Percentiles rank a stretch among this genome's conserved stretches.
Conservation (phyloP, 2,888 invertebrate species). For the Mythimna ferrago region DNA sequence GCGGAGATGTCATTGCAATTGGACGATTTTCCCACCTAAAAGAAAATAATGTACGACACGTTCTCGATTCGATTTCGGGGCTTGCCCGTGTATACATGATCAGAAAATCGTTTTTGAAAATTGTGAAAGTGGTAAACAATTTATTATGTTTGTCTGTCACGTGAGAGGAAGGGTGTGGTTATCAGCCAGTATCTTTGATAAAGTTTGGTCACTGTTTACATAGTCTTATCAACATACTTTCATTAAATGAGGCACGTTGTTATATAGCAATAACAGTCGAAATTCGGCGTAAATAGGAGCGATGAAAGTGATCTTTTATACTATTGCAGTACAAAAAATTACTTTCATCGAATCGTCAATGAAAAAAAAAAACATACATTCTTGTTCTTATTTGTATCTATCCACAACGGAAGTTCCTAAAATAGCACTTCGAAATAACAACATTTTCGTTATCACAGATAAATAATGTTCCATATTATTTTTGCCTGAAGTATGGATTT, state of each 20-base stretch:
- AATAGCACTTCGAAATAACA: constrained; percentile 10
- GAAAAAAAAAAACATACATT: constrained; percentile 2
- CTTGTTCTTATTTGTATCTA: constrained; percentile 19
- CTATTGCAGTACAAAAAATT: too few species aligned
- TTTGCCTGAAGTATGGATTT: constrained; percentile 2
- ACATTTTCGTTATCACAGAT: constrained; percentile 11
- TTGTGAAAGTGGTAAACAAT: constrained; percentile 25
- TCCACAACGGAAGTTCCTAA: constrained; percentile 10
- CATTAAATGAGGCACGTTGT: constrained; percentile 53
- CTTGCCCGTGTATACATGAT: not conserved
- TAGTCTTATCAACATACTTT: constrained; percentile 65
- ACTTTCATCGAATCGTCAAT: not conserved
- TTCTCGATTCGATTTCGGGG: constrained; percentile 12
- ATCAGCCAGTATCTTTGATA: constrained; percentile 75
- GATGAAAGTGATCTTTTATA: not conserved
- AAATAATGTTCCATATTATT: constrained; percentile 4
- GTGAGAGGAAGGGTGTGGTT: constrained; percentile 61
- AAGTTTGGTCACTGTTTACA: constrained; percentile 76
- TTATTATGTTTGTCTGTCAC: constrained; percentile 44
- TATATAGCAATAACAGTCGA: constrained; percentile 13
- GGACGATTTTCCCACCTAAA: too few species aligned
- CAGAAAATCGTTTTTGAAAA: not conserved
- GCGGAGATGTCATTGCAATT: too few species aligned
- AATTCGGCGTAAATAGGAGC: constrained; percentile 3
- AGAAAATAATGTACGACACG: not conserved